Evolutionary conservation across 2,888 invertebrate genomes (phyloP), one percentile per base, ranked within the genome.

Genomic region (Antheraea yamamai): DNA sequence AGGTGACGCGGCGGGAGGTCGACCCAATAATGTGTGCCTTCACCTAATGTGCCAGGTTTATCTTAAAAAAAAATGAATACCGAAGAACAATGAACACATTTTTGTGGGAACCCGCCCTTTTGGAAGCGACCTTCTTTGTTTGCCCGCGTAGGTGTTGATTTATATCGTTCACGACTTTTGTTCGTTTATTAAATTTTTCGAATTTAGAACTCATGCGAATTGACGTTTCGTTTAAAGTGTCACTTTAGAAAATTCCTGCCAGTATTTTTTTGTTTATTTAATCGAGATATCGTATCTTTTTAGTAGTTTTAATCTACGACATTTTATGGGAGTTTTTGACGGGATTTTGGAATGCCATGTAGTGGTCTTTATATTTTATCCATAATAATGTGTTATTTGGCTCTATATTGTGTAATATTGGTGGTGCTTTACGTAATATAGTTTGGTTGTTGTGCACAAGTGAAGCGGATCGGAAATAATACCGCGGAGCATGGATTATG

Each of bases 51-150:
- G 79, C 78, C 76, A 78, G 85, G 77, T 85, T 87, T 87, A 87
- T 86, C 86, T 87, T 81, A 77, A 83, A 85, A 85, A 81, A 79
- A 78, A 81, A 81, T 79, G 76, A 61, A 84, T 76, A 76, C 75
- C 75, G 79, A 82, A 85, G 86, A 87, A 88, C 88, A 88, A 88
- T 86, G 82, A 81, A 80, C 75, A 78, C 78, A 78, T 82, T 85
- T 83, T 84, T 85, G 82, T 83, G 82, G 78, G 79, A 70, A 78
- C 73, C 70, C 70, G 70, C 70, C n/a, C 70, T 70, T 70, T 70
- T 70, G 39, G 70, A 70, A 70, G 77, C 72, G 75, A 77, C 75
- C 75, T 72, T 76, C 76, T 77, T 76, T 78, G 77, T 79, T 81
- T 77, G 78, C 76, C 73, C 73, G 77, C 76, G 83, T 82, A 80